phyloP scores from a whole-genome alignment of 2,797 vertebrate genomes.

The Onychomys arenicola region DNA sequence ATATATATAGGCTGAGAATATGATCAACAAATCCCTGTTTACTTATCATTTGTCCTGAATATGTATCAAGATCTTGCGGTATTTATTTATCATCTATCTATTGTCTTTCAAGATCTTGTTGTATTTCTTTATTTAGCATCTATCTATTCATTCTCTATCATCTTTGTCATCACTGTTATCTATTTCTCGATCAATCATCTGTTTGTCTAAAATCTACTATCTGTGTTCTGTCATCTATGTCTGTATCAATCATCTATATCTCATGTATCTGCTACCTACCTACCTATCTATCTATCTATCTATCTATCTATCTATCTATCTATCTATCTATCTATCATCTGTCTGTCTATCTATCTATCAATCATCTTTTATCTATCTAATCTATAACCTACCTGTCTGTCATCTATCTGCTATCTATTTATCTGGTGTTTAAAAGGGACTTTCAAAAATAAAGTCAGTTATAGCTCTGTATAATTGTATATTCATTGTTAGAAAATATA shows the following conservation, averaged over 20 bases:
- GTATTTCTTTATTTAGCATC: background rate
- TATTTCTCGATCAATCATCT: background rate
- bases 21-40: background rate
- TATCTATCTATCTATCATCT: background rate
- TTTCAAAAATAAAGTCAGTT: conserved; percentile 5
- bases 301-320: background rate
- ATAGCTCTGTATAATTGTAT: background rate
- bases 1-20: background rate
- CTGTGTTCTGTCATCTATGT: background rate
- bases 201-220: background rate
- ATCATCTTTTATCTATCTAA: background rate
- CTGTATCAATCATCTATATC: background rate
- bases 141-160: background rate
- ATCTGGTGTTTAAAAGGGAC: conserved; percentile 33
- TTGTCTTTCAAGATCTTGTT: background rate
- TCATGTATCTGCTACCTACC: background rate
- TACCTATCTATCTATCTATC: background rate
- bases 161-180: background rate
- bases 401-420: background rate
- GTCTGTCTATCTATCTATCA: background rate
- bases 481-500: background rate
- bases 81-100: background rate
- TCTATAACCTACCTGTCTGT: background rate
- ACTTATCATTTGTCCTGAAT: background rate
- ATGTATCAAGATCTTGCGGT: background rate